These are phyloP conservation scores for Onchidella celtica DNA, from an alignment of 2,888 invertebrate species.

Conservation along the genomic window DNA sequence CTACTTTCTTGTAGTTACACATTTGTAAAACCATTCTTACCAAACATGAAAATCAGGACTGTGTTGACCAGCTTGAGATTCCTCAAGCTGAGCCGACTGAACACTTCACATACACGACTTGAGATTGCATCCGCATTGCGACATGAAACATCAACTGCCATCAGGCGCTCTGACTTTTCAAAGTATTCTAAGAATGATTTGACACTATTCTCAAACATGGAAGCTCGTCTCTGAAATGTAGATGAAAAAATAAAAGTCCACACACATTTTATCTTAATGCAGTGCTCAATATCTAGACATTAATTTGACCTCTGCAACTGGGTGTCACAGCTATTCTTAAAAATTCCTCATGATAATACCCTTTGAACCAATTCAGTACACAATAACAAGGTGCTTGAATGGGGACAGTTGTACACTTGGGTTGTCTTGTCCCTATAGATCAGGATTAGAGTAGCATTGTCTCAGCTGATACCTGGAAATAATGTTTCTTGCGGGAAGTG, in stretches of 20 bases:
- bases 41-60: slow-evolving; percentile 75
- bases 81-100: slow-evolving; percentile 66
- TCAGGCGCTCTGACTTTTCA: slow-evolving; percentile 65
- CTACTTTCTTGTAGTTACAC: too few species aligned
- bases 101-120: slow-evolving; percentile 71
- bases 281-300: not conserved
- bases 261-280: not conserved
- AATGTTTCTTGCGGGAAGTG: too few species aligned
- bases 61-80: slow-evolving; percentile 69
- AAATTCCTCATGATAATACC: too few species aligned
- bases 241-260: not conserved
- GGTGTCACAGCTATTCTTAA: too few species aligned
- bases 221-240: slow-evolving; percentile 74
- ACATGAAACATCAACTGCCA: slow-evolving; percentile 75
- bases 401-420: too few species aligned
- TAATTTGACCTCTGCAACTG: too few species aligned
- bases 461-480: too few species aligned
- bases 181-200: slow-evolving; percentile 74
- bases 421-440: too few species aligned
- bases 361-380: too few species aligned
- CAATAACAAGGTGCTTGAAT: too few species aligned
- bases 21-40: slow-evolving; percentile 62
- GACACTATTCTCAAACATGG: slow-evolving; percentile 71
- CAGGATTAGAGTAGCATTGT: too few species aligned
- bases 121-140: slow-evolving; percentile 72